Base-by-base conservation (phyloP, 2,113 vertebrate species). In the Herpailurus yagouaroundi region DNA sequence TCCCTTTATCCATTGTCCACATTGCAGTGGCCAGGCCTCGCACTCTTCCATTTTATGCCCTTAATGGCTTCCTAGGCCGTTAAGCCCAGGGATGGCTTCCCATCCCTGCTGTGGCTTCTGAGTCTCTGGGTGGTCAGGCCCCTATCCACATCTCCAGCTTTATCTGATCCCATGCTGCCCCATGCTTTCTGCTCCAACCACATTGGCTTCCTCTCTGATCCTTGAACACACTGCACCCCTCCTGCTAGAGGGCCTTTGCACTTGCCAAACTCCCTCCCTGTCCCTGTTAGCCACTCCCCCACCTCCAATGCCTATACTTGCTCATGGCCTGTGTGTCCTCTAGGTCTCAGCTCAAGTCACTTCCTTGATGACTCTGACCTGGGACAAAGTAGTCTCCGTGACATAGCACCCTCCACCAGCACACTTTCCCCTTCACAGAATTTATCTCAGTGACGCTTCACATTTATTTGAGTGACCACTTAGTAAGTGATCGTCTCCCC, bases 11-110 rank as follows among this genome's bases (percentile, higher is more conserved):
- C 19, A 9, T 89, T 63, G 31, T 71, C 63, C 18, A 83, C 23
- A 6, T 12, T 2, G 0, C 33, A 45, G 21, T 12, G n/a, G 11
- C n/a, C 1, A 4, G 33, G 23, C 13, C 6, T 31, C 4, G 69
- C 11, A 36, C 13, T 68, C 36, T 55, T 64, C 38, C 8, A 31
- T 27, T 36, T 66, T 33, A n/a, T 50, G 21, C 27, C 31, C 25
- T 57, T 31, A 19, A 4, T 29, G 16, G 11, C n/a, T 79, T 29
- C 48, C 76, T 31, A 45, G 45, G 7, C 45, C 45, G 45, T 45
- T 45, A 45, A 45, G 45, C 45, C 45, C 45, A 45, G 45, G 45
- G 45, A 60, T 60, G 57, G 57, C 57, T 60, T 60, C 21, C 21
- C 21, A 9, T 21, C 57, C 57, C 68, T 71, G 38, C 4, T 11